Conservation (phyloP, 2,888 invertebrate species). For the Barypeithes pellucidus region DNA sequence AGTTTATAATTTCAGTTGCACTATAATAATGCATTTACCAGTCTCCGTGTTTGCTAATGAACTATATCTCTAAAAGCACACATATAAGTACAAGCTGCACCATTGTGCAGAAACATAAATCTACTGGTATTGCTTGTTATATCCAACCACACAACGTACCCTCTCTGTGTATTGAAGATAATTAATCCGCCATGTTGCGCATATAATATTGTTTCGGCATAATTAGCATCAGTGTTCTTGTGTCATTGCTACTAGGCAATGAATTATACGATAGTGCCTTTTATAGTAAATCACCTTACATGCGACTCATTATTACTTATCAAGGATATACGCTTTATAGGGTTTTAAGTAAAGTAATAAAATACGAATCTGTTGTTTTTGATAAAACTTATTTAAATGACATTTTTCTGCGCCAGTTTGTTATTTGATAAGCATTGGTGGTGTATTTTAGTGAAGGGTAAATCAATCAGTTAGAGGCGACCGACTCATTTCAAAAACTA, state of each 20-base stretch:
- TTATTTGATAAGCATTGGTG: too few species aligned
- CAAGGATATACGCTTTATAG: slow-evolving; percentile 19
- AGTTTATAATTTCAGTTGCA: slow-evolving; percentile 47
- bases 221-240: slow-evolving; percentile 70
- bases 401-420: too few species aligned
- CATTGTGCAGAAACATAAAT: slow-evolving; percentile 59
- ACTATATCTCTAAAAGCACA: slow-evolving; percentile 53
- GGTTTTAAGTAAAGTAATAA: slow-evolving; percentile 20
- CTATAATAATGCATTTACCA: slow-evolving; percentile 51
- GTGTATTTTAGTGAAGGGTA: too few species aligned
- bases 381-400: too few species aligned
- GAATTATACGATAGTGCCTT: slow-evolving; percentile 50
- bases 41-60: slow-evolving; percentile 51
- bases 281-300: slow-evolving; percentile 50
- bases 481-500: too few species aligned
- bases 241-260: slow-evolving; percentile 55
- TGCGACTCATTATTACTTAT: slow-evolving; percentile 39
- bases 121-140: slow-evolving; percentile 61
- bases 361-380: slow-evolving; percentile 1
- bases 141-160: slow-evolving; percentile 62
- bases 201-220: slow-evolving; percentile 71
- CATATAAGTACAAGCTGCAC: slow-evolving; percentile 50
- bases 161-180: slow-evolving; percentile 69
- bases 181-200: slow-evolving; percentile 70
- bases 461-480: too few species aligned